Evolutionary conservation across 2,113 vertebrate species (phyloP).

Genomic region (Dicentrarchus labrax): DNA sequence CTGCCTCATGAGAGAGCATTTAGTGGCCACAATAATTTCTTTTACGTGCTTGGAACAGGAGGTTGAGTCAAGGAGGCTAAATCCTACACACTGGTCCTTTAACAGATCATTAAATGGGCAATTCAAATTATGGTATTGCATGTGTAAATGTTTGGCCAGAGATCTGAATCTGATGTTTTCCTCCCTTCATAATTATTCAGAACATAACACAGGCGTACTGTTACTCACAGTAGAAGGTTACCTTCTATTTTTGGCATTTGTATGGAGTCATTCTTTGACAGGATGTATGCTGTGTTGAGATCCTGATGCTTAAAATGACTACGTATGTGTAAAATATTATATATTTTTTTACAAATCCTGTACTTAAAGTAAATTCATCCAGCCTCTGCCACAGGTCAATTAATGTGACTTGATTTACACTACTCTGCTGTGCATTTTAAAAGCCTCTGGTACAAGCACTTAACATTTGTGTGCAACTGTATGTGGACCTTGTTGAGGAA

Average conservation of each 20-base stretch:
- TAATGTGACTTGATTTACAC: conserved; percentile 22
- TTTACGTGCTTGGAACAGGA: too few relatives aligned
- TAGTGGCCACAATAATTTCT: too few relatives aligned
- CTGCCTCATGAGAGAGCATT: too few relatives aligned
- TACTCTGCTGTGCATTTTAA: conserved; percentile 20
- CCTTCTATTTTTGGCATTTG: not conserved
- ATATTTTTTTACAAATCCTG: not conserved
- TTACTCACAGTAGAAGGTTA: not conserved
- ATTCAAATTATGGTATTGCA: not conserved
- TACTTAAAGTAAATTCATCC: conserved; percentile 1
- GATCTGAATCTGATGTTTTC: not conserved
- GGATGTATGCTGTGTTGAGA: not conserved
- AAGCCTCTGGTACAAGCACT: conserved; percentile 43
- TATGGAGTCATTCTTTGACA: not conserved
- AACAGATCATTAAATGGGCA: not conserved
- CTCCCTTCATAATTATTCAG: not conserved
- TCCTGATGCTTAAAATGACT: not conserved
- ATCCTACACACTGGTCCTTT: too few relatives aligned
- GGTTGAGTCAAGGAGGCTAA: too few relatives aligned
- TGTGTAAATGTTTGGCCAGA: not conserved
- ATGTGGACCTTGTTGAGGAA: conserved; percentile 9
- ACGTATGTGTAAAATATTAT: not conserved
- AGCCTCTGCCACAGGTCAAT: conserved; percentile 14
- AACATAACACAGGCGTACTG: not conserved
- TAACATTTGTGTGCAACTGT: conserved; percentile 24